Percentiles rank a stretch among this genome's conserved stretches.
phyloP scores from a whole-genome alignment of 2,888 invertebrate genomes.

The Phengaris arion region DNA sequence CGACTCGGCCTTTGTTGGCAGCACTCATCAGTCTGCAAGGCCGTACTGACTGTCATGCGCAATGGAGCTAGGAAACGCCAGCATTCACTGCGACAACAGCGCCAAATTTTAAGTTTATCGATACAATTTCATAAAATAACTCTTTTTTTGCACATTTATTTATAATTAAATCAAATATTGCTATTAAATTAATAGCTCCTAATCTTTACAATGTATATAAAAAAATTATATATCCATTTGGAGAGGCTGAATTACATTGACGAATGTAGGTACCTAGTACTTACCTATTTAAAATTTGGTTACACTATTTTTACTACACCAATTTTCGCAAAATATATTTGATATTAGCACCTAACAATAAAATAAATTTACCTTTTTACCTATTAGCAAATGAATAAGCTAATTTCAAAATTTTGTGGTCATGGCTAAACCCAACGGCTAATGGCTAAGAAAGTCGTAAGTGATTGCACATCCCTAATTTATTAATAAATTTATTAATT shows the following conservation, averaged over 20 bases:
- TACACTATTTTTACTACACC: background rate
- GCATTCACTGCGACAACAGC: constrained; percentile 75
- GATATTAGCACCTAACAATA: background rate
- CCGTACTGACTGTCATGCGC: constrained; percentile 81
- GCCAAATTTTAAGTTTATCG: constrained; percentile 57
- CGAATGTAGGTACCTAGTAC: background rate
- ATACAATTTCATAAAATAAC: background rate
- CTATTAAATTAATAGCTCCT: background rate
- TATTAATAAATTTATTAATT: background rate
- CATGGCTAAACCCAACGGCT: background rate
- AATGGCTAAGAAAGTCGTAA: constrained; percentile 1
- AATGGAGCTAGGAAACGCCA: constrained; percentile 78
- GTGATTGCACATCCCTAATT: background rate
- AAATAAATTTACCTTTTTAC: background rate
- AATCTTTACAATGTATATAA: background rate
- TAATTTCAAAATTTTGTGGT: background rate
- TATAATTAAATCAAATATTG: background rate
- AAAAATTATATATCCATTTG: background rate
- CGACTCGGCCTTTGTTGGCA: constrained; percentile 80
- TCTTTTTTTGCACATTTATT: background rate
- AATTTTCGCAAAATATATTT: background rate
- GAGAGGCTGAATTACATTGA: background rate
- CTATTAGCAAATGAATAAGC: background rate
- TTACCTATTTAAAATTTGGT: background rate
- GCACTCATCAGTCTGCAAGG: constrained; percentile 79